Evolutionary conservation across 2,888 invertebrate genomes (phyloP).

Genomic region (Belgica antarctica): DNA sequence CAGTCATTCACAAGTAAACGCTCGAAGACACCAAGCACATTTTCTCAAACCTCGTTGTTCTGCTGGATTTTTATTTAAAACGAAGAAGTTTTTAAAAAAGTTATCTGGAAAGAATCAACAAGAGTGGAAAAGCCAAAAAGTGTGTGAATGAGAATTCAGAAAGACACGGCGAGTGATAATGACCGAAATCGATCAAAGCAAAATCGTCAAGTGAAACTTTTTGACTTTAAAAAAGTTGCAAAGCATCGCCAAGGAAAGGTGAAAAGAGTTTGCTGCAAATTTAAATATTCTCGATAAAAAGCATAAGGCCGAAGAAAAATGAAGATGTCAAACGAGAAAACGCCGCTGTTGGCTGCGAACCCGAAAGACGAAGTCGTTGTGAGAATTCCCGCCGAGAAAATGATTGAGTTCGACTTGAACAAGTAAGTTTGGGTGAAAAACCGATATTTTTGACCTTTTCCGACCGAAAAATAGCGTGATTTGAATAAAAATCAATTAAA

Average conservation of each 20-base stretch:
- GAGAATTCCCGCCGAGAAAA: neutral
- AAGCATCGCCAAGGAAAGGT: neutral
- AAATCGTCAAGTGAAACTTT: conserved; percentile 37
- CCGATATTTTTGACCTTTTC: neutral
- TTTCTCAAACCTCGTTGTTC: no score
- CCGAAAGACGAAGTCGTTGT: conserved; percentile 11
- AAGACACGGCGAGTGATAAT: neutral
- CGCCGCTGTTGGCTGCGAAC: conserved; percentile 46
- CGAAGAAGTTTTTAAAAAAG: neutral
- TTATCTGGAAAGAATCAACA: conserved; percentile 13
- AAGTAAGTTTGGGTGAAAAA: neutral
- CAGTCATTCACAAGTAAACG: no score
- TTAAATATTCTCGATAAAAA: no score
- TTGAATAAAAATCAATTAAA: no score
- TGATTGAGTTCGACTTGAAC: neutral
- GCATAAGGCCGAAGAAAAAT: no score
- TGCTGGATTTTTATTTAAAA: neutral
- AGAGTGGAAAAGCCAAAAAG: neutral
- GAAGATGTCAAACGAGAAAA: conserved; percentile 46
- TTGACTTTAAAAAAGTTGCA: conserved; percentile 2
- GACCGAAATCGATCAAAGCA: conserved; percentile 32
- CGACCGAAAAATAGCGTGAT: no score
- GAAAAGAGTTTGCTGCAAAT: neutral
- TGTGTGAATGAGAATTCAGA: conserved; percentile 14
- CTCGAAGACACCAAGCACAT: no score